These are phyloP conservation scores for Scomberomorus guttatus DNA, from an alignment of 2,797 vertebrate genomes.

Conservation along the genomic window DNA sequence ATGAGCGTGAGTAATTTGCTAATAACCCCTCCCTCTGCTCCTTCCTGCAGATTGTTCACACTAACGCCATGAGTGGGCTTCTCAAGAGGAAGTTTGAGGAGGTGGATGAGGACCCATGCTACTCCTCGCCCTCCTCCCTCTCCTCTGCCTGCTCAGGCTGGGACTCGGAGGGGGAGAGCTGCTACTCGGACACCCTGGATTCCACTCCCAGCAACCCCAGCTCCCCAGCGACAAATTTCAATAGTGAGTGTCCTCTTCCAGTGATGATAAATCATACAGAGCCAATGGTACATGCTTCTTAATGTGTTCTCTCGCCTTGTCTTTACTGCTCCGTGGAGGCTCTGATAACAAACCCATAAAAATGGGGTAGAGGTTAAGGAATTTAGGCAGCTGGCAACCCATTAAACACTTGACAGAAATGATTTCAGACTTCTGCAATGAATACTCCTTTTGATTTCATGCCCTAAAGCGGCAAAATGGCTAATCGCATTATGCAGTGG, in stretches of 20 bases:
- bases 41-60: constrained; percentile 77
- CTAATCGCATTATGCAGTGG: constrained; percentile 73
- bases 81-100: constrained; percentile 98
- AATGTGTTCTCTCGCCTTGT: constrained; percentile 49
- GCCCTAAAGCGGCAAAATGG: constrained; percentile 72
- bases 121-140: constrained; percentile 87
- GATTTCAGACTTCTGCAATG: constrained; percentile 76
- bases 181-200: constrained; percentile 87
- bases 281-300: constrained; percentile 54
- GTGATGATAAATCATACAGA: constrained; percentile 35
- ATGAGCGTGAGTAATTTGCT: constrained; percentile 39
- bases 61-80: constrained; percentile 91
- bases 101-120: constrained; percentile 93
- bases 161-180: constrained; percentile 93
- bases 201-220: constrained; percentile 87
- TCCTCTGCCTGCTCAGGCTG: constrained; percentile 91
- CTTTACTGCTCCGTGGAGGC: constrained; percentile 58
- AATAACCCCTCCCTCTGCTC: constrained; percentile 49
- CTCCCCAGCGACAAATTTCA: constrained; percentile 85
- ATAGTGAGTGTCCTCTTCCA: constrained; percentile 87
- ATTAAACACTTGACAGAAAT: constrained; percentile 77
- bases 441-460: constrained; percentile 76
- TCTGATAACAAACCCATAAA: constrained; percentile 68
- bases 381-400: constrained; percentile 72
- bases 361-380: constrained; percentile 68